Conservation (phyloP, 2,797 vertebrate genomes). For the Perodicticus potto region DNA sequence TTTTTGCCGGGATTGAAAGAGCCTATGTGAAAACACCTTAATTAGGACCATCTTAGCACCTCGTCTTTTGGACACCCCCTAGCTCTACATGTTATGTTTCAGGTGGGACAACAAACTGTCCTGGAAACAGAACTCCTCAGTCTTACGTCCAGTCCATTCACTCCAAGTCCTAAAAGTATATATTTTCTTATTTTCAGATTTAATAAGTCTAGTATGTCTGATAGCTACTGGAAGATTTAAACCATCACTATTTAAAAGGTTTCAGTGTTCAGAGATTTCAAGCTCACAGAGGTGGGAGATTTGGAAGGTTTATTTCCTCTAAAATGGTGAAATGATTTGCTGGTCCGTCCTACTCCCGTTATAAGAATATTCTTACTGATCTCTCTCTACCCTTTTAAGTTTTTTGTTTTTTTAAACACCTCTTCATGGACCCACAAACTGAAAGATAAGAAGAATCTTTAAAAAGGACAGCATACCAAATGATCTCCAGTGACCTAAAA, state of each 20-base stretch:
- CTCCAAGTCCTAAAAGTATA: conserved; percentile 45
- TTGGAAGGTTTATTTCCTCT: background rate
- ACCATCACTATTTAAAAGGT: conserved; percentile 43
- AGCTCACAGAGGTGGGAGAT: background rate
- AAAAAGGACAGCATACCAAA: background rate
- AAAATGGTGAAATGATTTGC: conserved; percentile 31
- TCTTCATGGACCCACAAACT: conserved; percentile 32
- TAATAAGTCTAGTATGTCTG: conserved; percentile 71
- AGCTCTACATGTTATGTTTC: conserved; percentile 50
- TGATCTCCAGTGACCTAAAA: conserved; percentile 5
- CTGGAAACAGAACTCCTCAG: conserved; percentile 58
- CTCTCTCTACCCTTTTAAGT: background rate
- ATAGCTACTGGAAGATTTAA: conserved; percentile 71
- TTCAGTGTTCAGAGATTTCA: conserved; percentile 65
- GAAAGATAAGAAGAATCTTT: conserved; percentile 23
- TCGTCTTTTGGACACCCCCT: conserved; percentile 24
- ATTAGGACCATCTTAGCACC: conserved; percentile 62
- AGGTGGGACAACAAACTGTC: background rate
- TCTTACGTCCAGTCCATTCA: conserved; percentile 2
- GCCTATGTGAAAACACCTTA: conserved; percentile 60
- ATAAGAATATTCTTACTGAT: conserved; percentile 61
- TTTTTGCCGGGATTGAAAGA: conserved; percentile 63
- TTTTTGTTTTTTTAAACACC: conserved; percentile 5
- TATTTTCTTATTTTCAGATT: conserved; percentile 79
- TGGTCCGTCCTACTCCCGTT: background rate